phyloP scores from a whole-genome alignment of 2,113 vertebrate genomes.

The Peromyscus maniculatus region DNA sequence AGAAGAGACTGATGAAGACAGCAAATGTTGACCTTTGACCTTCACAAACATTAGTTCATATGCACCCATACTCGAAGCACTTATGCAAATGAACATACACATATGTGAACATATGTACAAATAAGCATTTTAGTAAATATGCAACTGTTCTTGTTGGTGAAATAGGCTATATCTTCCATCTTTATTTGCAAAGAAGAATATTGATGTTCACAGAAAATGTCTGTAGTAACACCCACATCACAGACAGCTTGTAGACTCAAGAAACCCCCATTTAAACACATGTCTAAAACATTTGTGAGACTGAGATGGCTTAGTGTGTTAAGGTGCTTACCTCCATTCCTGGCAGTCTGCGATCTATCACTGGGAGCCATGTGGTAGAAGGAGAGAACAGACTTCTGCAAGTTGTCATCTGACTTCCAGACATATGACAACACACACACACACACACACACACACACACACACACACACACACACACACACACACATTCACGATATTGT shows the following conservation, averaged over 20 bases:
- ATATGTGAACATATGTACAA: not conserved
- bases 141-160: not conserved
- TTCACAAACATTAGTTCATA: not conserved
- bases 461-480: not conserved
- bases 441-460: not conserved
- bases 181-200: not conserved
- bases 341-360: no score
- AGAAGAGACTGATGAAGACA: not conserved
- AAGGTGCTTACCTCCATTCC: not conserved
- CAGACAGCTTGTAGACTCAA: not conserved
- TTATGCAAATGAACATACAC: not conserved
- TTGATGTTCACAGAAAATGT: not conserved
- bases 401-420: not conserved
- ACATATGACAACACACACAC: no score
- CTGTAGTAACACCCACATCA: no score
- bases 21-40: not conserved
- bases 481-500: not conserved
- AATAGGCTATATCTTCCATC: not conserved
- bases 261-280: not conserved
- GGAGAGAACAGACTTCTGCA: not conserved
- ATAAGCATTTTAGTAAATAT: not conserved
- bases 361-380: not conserved
- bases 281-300: not conserved
- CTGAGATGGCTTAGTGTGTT: not conserved
- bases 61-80: not conserved